Evolutionary conservation across 2,888 invertebrate genomes (phyloP), one percentile per base, ranked within the genome.

Genomic region (Subacronicta megacephala): DNA sequence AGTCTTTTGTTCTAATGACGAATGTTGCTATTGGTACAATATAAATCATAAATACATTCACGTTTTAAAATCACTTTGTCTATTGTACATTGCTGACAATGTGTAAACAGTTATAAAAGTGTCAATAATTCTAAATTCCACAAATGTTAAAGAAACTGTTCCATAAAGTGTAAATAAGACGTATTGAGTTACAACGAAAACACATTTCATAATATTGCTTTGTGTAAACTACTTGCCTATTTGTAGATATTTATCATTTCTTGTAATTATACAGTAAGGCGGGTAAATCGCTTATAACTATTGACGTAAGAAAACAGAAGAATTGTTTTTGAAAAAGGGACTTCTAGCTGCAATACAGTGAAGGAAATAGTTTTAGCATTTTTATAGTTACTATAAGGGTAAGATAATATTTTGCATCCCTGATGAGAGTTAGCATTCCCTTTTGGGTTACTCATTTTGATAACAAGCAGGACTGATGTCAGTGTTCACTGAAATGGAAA

Each of bases 141-240:
- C 26, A 45, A 61, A 47, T 45, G 44, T 57, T 59, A 12, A 47
- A 58, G 16, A 52, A 58, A 54, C 29, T 36, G 17, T 38, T 41
- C 29, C 31, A 45, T 59, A 36, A 43, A 66, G 47, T 42, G 43
- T 35, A 53, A 72, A 65, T 45, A 65, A 59, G 40, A 61, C 31
- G 31, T 64, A 49, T 57, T 42, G 41, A 41, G 38, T 55, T 64
- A 56, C 44, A 26, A 49, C 12, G 38, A 71, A 63, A 67, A 61
- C 46, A 72, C 31, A 53, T 72, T 56, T 50, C 17, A 33, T 43
- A 53, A 41, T 41, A 29, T 50, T 41, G 41, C n/a, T 46, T 20
- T 45, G 42, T 9, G 18, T 29, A 29, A n/a, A n/a, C 13, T 62
- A 26, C 26, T 53, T 52, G 38, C n/a, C 4, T 49, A 49, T 43